Conservation (phyloP, 53 echinoderm and acorn worm genomes). For the Mesocentrotus franciscanus region DNA sequence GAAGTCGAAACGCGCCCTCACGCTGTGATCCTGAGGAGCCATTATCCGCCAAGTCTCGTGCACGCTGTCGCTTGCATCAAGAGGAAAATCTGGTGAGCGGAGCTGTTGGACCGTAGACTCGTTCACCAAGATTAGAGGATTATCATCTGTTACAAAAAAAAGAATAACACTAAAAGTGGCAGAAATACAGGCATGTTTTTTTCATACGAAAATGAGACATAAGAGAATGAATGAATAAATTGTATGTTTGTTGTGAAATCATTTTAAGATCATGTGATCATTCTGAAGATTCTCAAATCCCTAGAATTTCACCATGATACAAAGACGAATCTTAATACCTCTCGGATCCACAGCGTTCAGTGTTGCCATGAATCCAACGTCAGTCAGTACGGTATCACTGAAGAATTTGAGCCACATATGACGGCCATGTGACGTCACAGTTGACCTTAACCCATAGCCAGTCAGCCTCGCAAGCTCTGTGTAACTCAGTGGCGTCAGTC, state of each 20-base stretch:
- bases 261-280: neutral
- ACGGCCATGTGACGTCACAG: constrained; percentile 13
- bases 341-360: constrained; percentile 17
- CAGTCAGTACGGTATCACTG: neutral
- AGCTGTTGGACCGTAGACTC: neutral
- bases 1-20: neutral
- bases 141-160: constrained; percentile 3
- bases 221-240: neutral
- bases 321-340: neutral
- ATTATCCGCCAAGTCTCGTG: neutral
- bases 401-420: constrained; percentile 33
- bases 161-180: too few species aligned
- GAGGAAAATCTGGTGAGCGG: neutral
- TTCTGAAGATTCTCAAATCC: neutral
- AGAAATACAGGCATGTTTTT: too few species aligned
- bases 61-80: neutral
- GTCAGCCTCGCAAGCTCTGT: neutral
- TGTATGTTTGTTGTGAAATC: neutral
- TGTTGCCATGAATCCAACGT: neutral
- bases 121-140: neutral
- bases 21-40: neutral
- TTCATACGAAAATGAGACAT: too few species aligned
- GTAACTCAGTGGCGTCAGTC: neutral
- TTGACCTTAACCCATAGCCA: neutral
- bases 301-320: neutral